phyloP scores from a whole-genome alignment of 2,888 invertebrate species.

The Sesia bembeciformis region DNA sequence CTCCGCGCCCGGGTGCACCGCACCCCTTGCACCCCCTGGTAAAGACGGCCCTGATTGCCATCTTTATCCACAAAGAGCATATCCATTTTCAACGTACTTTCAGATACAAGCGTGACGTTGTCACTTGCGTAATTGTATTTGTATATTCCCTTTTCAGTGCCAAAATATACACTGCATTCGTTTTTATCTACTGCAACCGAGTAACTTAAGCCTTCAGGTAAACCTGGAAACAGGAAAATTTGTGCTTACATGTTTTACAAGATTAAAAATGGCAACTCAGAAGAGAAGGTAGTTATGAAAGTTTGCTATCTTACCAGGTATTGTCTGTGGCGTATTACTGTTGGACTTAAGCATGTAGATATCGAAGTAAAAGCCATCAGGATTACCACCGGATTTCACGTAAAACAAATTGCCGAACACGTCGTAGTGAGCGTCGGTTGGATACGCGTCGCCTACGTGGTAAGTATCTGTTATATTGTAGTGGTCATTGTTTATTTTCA shows the following conservation, averaged over 20 bases:
- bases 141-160: conserved; percentile 49
- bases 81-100: conserved; percentile 32
- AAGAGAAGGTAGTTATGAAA: neutral
- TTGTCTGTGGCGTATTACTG: conserved; percentile 24
- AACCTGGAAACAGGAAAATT: conserved; percentile 23
- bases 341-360: conserved; percentile 34
- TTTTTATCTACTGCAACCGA: conserved; percentile 51
- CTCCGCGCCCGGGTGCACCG: too few species aligned
- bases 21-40: too few species aligned
- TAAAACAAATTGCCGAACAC: conserved; percentile 49
- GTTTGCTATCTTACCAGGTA: conserved; percentile 32
- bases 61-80: conserved; percentile 52
- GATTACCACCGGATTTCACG: conserved; percentile 33
- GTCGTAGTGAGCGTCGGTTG: conserved; percentile 52
- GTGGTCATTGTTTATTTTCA: conserved; percentile 39
- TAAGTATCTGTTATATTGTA: conserved; percentile 37
- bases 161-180: conserved; percentile 39
- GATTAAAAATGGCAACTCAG: neutral
- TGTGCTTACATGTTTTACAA: neutral
- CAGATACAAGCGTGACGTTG: conserved; percentile 30
- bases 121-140: conserved; percentile 38
- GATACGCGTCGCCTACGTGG: conserved; percentile 31
- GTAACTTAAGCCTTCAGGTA: conserved; percentile 46
- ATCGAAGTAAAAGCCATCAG: conserved; percentile 39
- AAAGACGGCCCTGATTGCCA: too few species aligned